A percentile compares a stretch with the other conserved stretches of the same genome.
phyloP scores from a whole-genome alignment of 2,113 vertebrate genomes.

The Fulmarus glacialis region DNA sequence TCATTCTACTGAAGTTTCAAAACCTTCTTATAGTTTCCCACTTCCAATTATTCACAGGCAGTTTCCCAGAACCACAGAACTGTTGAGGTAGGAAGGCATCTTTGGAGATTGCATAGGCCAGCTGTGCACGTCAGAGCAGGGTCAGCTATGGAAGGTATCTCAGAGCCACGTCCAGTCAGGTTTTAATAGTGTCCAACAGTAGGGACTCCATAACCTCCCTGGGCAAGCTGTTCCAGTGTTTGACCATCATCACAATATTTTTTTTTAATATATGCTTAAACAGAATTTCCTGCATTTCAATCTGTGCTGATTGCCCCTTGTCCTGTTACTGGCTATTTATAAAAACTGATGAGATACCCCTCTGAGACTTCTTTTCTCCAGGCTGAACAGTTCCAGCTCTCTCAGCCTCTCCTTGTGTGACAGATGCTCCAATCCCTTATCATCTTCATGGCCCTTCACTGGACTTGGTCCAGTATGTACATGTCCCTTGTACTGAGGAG shows the following conservation, averaged over 20 bases:
- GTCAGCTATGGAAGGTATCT: neutral
- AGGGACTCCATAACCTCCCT: neutral
- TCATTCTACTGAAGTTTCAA: neutral
- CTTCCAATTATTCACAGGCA: neutral
- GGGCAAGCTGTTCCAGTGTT: neutral
- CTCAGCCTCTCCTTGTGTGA: neutral
- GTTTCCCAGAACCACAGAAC: neutral
- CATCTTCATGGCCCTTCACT: neutral
- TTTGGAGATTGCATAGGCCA: neutral
- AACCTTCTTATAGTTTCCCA: neutral
- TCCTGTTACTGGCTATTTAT: neutral
- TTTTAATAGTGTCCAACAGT: neutral
- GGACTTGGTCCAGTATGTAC: too few relatives aligned
- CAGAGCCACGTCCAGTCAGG: neutral
- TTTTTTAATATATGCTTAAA: neutral
- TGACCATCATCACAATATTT: neutral
- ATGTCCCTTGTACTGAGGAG: neutral
- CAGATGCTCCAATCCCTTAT: neutral
- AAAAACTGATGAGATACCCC: neutral
- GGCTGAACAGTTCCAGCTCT: neutral
- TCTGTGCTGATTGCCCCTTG: neutral
- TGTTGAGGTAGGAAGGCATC: neutral
- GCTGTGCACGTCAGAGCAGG: neutral
- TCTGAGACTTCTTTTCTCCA: neutral
- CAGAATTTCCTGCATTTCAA: neutral